Percentiles rank a stretch among this genome's conserved stretches.
These are phyloP conservation scores for Cynoglossus semilaevis DNA, from an alignment of 2,113 vertebrate species.

Conservation along the genomic window DNA sequence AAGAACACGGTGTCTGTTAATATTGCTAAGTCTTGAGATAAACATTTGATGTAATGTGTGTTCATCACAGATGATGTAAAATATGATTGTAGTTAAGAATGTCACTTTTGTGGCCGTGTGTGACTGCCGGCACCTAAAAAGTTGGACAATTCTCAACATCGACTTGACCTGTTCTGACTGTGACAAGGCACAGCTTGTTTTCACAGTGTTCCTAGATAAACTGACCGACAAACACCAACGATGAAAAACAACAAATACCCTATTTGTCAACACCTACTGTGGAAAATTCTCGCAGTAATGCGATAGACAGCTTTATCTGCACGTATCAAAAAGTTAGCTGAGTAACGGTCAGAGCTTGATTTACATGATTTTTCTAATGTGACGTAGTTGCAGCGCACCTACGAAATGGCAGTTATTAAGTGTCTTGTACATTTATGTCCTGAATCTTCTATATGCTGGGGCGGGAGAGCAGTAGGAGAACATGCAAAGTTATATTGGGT, in stretches of 20 bases:
- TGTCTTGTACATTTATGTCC: conserved; percentile 15
- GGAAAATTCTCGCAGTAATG: conserved; percentile 24
- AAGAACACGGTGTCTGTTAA: background rate
- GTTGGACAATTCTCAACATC: conserved; percentile 49
- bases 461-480: conserved; percentile 38
- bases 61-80: background rate
- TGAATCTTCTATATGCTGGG: conserved; percentile 41
- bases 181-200: conserved; percentile 43
- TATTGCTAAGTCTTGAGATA: background rate
- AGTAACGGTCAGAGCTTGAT: conserved; percentile 42
- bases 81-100: conserved; percentile 28
- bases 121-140: conserved; percentile 54
- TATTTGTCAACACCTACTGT: conserved; percentile 37
- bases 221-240: background rate
- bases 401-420: conserved; percentile 43
- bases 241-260: background rate
- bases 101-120: conserved; percentile 54
- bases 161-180: conserved; percentile 31
- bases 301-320: conserved; percentile 14
- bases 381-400: conserved; percentile 67
- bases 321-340: conserved; percentile 54
- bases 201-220: conserved; percentile 11
- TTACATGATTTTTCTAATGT: conserved; percentile 64
- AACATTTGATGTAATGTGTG: background rate
- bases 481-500: conserved; percentile 67